Base-by-base conservation (phyloP, 2,113 vertebrate species). In the Megaleporinus macrocephalus region DNA sequence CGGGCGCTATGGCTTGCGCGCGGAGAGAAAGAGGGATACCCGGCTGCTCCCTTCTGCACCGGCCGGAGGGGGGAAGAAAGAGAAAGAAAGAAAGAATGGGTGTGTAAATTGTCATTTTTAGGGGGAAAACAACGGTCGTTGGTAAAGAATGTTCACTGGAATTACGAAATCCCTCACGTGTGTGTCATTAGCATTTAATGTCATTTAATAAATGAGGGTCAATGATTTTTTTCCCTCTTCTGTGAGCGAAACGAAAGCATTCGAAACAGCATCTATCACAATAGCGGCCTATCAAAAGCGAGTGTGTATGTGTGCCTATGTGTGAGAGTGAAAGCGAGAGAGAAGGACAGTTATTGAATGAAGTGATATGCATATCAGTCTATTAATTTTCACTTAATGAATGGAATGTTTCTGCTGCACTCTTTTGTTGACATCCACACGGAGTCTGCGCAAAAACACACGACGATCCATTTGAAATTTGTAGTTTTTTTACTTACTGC, bases 1-100 rank as follows among this genome's bases (percentile, higher is more conserved):
- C 95, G 90, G 97, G 96, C 97, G 95, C 96, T 96, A 96, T 96
- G 94, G 96, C 95, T 95, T 95, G 94, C 95, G 96, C 96, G 94
- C 95, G 96, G 96, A 96, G 95, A 96, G 95, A 98, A 96, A 97
- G 93, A 95, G 92, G 91, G 94, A 93, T 95, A 95, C 95, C 94
- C 94, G 95, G 94, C 96, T 96, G 95, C 94, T 97, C 93, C 57
- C 94, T 95, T 95, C 94, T 94, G 92, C 92, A 94, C 81, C 86
- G 83, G 80, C 86, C 89, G 81, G 78, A 14, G 63, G 68, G 70
- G 24, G 26, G 44, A 57, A 47, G 15, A 55, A 18, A 26, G 27
- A 57, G 77, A 12, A 61, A 61, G 57, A 61, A 26, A 61, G 57
- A 26, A 61, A 24, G 73, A 33, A 73, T 90, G 87, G 90, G 41